Evolutionary conservation across 1,140 invertebrate genomes (phyloP), one percentile per base, ranked within the genome.

Genomic region (Semibalanus balanoides): DNA sequence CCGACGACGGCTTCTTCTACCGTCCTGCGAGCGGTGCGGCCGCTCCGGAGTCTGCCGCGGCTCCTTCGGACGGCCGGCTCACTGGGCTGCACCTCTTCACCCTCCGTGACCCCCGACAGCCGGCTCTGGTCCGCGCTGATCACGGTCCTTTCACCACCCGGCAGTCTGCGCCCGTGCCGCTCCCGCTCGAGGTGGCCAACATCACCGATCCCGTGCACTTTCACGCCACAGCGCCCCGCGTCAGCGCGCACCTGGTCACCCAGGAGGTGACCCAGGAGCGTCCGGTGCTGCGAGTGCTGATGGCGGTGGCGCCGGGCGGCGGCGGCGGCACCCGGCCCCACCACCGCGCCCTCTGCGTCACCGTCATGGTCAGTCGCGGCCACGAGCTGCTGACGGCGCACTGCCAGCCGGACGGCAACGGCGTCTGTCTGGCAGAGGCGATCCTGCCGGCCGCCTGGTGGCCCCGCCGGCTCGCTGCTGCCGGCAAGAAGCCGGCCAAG

Each of bases 401-500:
- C 83, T 93, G 90, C 80, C 93, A 93, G 0, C 92, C 93, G 82
- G 91, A 90, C 3, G 91, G 93, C 79, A 93, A 95, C 80, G 93
- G 92, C 0, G 93, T 93, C 0, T 96, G 94, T 80, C 85, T 96
- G 72, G 93, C 93, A 0, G 92, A 85, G 75, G 85, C 90, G 9
- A 89, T 88, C 7, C 88, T 96, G 27, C 94, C 94, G 0, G 89
- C 92, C 0, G 87, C 88, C 72, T 96, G 93, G 93, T 96, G 93
- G 93, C 90, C 92, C 30, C 87, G 35, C 90, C 0, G 81, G 89
- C 74, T 87, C 88, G 17, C 84, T 88, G 0, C 88, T 81, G 80
- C 76, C 72, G 76, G 78, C 30, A 77, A 80, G 76, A 76, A 77
- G 43, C 75, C 71, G 75, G 74, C 76, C 76, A 72, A 82, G 80